Evolutionary conservation across 1,140 invertebrate species (phyloP).

Genomic region (Drosophila watanabei): DNA sequence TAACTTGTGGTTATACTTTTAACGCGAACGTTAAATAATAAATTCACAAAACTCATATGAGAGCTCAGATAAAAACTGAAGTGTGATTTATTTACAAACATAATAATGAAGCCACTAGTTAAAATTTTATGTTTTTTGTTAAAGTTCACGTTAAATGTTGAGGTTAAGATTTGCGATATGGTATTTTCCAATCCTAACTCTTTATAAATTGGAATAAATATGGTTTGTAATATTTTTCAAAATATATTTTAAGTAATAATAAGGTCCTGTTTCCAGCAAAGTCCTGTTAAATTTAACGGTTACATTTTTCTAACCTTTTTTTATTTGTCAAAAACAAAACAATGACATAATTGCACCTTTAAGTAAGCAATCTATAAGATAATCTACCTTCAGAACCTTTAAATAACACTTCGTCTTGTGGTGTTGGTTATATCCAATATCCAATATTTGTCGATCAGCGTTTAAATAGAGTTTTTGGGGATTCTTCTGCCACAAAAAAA

Average conservation of each 20-base stretch:
- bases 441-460: neutral
- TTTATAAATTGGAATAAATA: neutral
- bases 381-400: neutral
- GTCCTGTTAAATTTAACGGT: neutral
- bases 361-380: neutral
- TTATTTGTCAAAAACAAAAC: neutral
- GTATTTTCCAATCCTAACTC: neutral
- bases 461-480: slow-evolving; percentile 7
- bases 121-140: neutral
- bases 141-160: neutral
- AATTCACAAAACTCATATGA: neutral
- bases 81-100: neutral
- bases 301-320: too few species aligned
- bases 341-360: neutral
- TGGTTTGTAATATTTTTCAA: neutral
- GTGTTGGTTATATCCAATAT: neutral
- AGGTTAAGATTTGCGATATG: neutral
- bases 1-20: neutral
- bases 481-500: slow-evolving; percentile 22
- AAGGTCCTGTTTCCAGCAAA: neutral
- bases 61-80: neutral
- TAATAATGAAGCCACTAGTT: neutral
- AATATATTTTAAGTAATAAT: neutral
- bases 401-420: neutral
- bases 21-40: neutral